Conservation (phyloP, 64 coral and sea anemone species). For the Cladopsammia gracilis region DNA sequence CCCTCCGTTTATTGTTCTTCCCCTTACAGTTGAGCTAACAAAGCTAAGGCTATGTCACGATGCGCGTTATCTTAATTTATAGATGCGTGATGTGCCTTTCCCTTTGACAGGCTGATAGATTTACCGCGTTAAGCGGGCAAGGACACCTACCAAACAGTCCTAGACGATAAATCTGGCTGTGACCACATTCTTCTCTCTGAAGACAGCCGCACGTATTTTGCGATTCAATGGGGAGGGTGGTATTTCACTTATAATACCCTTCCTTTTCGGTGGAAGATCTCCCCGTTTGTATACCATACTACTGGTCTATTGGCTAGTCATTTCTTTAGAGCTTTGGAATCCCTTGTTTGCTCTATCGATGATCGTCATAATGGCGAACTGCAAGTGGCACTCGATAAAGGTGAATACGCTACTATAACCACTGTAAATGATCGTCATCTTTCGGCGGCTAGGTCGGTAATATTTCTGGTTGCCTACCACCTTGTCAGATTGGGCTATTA, state of each 20-base stretch:
- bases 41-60: conserved; percentile 21
- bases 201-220: conserved; percentile 15
- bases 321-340: conserved; percentile 34
- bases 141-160: conserved; percentile 6
- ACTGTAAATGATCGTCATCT: conserved; percentile 35
- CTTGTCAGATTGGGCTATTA: conserved; percentile 54
- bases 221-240: conserved; percentile 51
- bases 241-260: conserved; percentile 41
- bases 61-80: background rate
- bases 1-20: no score
- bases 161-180: conserved; percentile 5
- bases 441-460: conserved; percentile 56
- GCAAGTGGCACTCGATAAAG: conserved; percentile 44
- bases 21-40: background rate
- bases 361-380: conserved; percentile 67
- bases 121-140: background rate
- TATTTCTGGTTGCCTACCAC: conserved; percentile 56
- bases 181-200: conserved; percentile 13
- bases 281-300: conserved; percentile 13
- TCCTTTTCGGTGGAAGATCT: conserved; percentile 21
- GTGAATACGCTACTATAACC: conserved; percentile 25
- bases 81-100: no score
- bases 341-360: conserved; percentile 57
- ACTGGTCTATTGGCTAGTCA: conserved; percentile 24
- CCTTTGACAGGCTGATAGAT: background rate